Evolutionary conservation across 2,797 vertebrate species (phyloP), one percentile per base, ranked within the genome.

Genomic region (Eurystomus glaucurus): DNA sequence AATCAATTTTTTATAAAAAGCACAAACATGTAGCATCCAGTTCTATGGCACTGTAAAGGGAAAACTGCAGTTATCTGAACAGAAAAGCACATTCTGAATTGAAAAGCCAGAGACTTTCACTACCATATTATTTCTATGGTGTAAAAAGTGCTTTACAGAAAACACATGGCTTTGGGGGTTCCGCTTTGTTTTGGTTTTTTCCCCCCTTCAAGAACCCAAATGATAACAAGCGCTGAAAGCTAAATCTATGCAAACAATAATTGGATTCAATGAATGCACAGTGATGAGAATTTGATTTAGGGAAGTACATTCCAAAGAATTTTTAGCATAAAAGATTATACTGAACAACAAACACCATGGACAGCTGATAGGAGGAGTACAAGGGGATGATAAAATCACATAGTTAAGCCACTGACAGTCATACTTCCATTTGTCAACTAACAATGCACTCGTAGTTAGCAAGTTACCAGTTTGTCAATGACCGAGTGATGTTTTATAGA

Each of bases 1-100:
- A 66, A 95, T 86, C 17, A 33, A 25, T 90, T 55, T 93, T 91
- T 94, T 41, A 85, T 88, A 50, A 77, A 37, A 84, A 93, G 70
- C 33, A 86, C 31, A 79, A 54, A 65, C 37, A 57, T 4, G 11
- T 85, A 88, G 35, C 35, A 35, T 35, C 35, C 35, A 35, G 35
- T 35, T 35, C 51, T 69, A 55, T 55, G 72, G 43, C 35, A 51
- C 14, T 28, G 23, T 37, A 70, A 84, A 69, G 16, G 23, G 26
- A 85, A 91, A 82, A 88, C 0, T 31, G 14, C 1, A 0, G 66
- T 58, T 81, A 75, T 60, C 39, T 60, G 43, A 76, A 86, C 77
- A 92, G 85, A 78, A 95, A 69, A 90, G 28, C 31, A 75, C 46
- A 86, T 10, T 12, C 2, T 58, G 61, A 91, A 88, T 2, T 54